Conservation (phyloP, 2,797 vertebrate species). For the Hydrolagus colliei region DNA sequence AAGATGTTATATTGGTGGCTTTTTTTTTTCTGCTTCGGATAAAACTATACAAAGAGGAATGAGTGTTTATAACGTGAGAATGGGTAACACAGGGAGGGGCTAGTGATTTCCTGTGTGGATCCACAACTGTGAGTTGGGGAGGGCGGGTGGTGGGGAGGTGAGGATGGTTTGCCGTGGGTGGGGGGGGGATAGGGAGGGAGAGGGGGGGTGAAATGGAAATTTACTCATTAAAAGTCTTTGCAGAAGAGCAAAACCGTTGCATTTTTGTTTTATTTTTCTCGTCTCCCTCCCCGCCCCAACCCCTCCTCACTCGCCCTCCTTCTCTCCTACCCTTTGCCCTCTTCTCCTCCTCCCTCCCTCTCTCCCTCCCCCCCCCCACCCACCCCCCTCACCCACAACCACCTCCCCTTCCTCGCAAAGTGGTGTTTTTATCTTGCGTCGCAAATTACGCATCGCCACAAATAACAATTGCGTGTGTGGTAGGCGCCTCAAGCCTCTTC, state of each 20-base stretch:
- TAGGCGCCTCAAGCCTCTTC: too few relatives aligned
- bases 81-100: conserved; percentile 19
- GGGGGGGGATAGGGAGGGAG: too few relatives aligned
- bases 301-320: neutral
- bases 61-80: conserved; percentile 10
- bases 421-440: too few relatives aligned
- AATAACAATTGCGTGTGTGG: too few relatives aligned
- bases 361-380: neutral
- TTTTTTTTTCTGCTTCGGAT: conserved; percentile 35
- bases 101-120: conserved; percentile 33
- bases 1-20: too few relatives aligned
- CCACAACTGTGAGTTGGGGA: conserved; percentile 7
- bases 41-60: conserved; percentile 40
- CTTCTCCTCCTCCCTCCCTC: neutral
- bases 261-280: conserved; percentile 21
- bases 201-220: conserved; percentile 29
- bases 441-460: too few relatives aligned
- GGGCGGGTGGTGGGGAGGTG: conserved; percentile 33
- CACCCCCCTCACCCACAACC: too few relatives aligned
- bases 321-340: conserved; percentile 24
- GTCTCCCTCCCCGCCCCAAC: neutral
- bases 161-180: too few relatives aligned
- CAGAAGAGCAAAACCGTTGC: conserved; percentile 11
- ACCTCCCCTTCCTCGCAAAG: too few relatives aligned
- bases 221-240: too few relatives aligned